Evolutionary conservation across 2,888 invertebrate species (phyloP), one percentile per base, ranked within the genome.

Genomic region (Tipula confusa): DNA sequence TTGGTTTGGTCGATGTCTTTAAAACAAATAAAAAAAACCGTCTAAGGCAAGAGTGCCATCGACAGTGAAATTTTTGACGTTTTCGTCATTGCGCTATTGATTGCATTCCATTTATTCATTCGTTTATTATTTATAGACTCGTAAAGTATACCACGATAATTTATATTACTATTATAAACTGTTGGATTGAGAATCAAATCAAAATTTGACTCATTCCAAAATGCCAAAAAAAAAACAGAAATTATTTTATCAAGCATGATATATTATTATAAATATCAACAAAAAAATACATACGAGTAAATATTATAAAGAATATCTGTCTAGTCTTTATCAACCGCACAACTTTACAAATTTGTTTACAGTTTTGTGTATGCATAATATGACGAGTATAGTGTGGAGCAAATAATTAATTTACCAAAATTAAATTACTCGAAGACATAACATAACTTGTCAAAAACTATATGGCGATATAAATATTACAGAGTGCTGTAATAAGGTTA

Each of bases 181-280:
- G n/a, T n/a, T n/a, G n/a, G n/a, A 64, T 64, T 64, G 18, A 24
- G 24, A 64, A 64, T 64, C 7, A 64, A 64, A 18, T 64, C 9
- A 64, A 24, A 64, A 64, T 64, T 64, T 64, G 64, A 64, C 24
- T 64, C 64, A 64, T 64, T 64, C 64, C 64, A 64, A 24, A 64
- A 64, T 24, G 9, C 1, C 64, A 64, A 64, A 64, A 64, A 64
- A 9, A 13, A 64, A 24, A 64, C 64, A 24, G n/a, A 64, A 64
- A 64, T 64, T 64, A 64, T 64, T 64, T 64, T 64, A 24, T 64
- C 64, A 64, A 64, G 64, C 24, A 64, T 64, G 64, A n/a, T n/a
- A 64, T 64, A 64, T 64, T 64, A 64, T 43, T 43, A 4, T 5
- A 33, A 33, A 5, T 33, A 5, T 38, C 3, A 64, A 64, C 64